phyloP scores from a whole-genome alignment of 2,888 invertebrate genomes.

The Spilarctia lutea region DNA sequence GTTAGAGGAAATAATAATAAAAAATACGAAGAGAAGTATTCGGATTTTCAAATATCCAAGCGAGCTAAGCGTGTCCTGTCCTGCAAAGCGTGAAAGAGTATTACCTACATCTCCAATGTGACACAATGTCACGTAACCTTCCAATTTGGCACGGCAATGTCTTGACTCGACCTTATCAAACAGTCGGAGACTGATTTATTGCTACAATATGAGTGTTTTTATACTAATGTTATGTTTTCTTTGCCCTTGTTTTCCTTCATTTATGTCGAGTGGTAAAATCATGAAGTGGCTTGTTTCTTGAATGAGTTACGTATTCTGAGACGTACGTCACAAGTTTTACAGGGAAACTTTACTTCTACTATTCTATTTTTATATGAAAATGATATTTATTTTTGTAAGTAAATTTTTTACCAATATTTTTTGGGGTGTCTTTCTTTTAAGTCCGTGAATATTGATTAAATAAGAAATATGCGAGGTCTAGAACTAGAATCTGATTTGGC shows the following conservation, averaged over 20 bases:
- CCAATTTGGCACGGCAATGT: slow-evolving; percentile 15
- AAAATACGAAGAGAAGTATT: background rate
- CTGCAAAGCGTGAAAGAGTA: background rate
- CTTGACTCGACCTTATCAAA: slow-evolving; percentile 21
- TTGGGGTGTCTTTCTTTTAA: too few relatives aligned
- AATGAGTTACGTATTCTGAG: background rate
- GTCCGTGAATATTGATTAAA: too few relatives aligned
- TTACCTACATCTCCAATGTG: background rate
- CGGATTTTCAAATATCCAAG: background rate
- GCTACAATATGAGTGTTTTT: background rate
- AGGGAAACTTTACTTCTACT: background rate
- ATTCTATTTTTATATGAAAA: background rate
- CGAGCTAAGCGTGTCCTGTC: background rate
- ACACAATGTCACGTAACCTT: slow-evolving; percentile 1
- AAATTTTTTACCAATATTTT: too few relatives aligned
- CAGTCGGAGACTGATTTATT: slow-evolving; percentile 18
- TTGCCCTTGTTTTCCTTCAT: background rate
- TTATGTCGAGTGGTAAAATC: background rate
- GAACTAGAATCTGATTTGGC: too few relatives aligned
- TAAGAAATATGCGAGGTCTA: too few relatives aligned
- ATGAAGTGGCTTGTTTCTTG: background rate
- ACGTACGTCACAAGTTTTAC: background rate
- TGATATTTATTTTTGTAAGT: too few relatives aligned
- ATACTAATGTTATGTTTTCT: slow-evolving; percentile 3
- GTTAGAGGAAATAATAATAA: background rate